A percentile compares a stretch with the other conserved stretches of the same genome.
These are phyloP conservation scores for Macrosoma leucophasiata DNA, from an alignment of 2,888 invertebrate species.

Conservation along the genomic window DNA sequence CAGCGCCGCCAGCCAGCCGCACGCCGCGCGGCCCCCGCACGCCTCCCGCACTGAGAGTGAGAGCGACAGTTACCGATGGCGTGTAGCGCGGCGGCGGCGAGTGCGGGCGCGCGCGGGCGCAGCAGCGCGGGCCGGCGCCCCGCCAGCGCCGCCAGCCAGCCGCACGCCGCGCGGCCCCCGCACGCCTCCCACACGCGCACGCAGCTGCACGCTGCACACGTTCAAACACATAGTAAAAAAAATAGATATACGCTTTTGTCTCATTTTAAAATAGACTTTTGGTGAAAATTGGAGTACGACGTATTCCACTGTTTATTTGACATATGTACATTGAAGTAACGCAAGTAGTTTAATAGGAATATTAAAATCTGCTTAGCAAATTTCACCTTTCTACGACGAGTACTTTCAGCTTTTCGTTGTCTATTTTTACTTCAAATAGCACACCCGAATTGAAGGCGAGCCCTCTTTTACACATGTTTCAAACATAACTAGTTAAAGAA, in stretches of 20 bases:
- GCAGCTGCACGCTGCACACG: slow-evolving; percentile 39
- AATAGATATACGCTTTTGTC: slow-evolving; percentile 2
- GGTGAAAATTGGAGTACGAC: no score
- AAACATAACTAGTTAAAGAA: no score
- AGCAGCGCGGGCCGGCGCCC: slow-evolving; percentile 38
- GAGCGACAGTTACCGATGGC: slow-evolving; percentile 68
- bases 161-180: slow-evolving; percentile 54
- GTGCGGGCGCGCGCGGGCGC: slow-evolving; percentile 36
- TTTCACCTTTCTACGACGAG: no score
- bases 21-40: slow-evolving; percentile 52
- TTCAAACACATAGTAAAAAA: background rate
- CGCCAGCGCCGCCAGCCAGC: slow-evolving; percentile 55
- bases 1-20: slow-evolving; percentile 53
- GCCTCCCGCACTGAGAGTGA: slow-evolving; percentile 64
- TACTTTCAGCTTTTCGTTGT: no score
- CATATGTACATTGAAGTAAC: no score
- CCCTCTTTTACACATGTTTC: no score
- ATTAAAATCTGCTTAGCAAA: no score
- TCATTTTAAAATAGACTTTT: no score
- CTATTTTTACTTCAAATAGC: no score
- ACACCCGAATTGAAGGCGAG: no score
- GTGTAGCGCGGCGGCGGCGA: slow-evolving; percentile 54
- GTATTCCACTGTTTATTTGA: no score
- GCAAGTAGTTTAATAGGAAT: no score
- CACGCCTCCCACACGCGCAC: slow-evolving; percentile 56